These are phyloP conservation scores for Polypterus bichir DNA, from an alignment of 2,113 vertebrate species.

Conservation along the genomic window DNA sequence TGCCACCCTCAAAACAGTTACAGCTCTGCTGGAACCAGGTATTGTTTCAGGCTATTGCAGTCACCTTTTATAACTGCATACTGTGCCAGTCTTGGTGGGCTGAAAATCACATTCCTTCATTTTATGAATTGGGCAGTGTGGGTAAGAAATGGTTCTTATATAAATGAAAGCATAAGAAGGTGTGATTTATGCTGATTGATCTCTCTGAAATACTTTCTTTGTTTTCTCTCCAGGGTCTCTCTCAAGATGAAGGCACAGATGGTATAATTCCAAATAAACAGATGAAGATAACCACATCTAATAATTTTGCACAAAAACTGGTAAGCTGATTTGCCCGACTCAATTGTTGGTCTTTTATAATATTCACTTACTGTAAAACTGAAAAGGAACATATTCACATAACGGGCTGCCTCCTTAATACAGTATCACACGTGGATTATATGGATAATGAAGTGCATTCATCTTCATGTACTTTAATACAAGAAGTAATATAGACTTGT, in stretches of 20 bases:
- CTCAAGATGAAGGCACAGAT: slow-evolving; percentile 48
- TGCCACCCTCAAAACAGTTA: no score
- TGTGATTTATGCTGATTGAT: slow-evolving; percentile 6
- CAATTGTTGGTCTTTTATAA: no score
- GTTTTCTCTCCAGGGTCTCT: slow-evolving; percentile 23
- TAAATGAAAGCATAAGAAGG: slow-evolving; percentile 29
- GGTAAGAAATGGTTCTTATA: slow-evolving; percentile 35
- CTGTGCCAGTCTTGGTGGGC: slow-evolving; percentile 1
- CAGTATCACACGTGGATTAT: no score
- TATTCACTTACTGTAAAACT: no score
- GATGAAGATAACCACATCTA: slow-evolving; percentile 67
- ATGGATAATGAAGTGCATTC: no score
- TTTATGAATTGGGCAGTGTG: slow-evolving; percentile 48
- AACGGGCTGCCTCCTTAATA: no score
- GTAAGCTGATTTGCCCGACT: slow-evolving; percentile 38
- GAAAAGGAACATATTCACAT: no score
- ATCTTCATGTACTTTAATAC: no score
- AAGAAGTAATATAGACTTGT: no score
- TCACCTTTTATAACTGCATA: no score
- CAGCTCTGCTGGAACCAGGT: no score
- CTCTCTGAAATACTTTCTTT: not conserved
- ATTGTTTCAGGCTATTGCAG: no score
- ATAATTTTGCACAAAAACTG: slow-evolving; percentile 54
- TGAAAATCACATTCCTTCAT: not conserved
- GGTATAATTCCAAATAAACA: slow-evolving; percentile 54